Evolutionary conservation across 2,888 invertebrate genomes (phyloP), one percentile per base, ranked within the genome.

Genomic region (Limnephilus auricula): DNA sequence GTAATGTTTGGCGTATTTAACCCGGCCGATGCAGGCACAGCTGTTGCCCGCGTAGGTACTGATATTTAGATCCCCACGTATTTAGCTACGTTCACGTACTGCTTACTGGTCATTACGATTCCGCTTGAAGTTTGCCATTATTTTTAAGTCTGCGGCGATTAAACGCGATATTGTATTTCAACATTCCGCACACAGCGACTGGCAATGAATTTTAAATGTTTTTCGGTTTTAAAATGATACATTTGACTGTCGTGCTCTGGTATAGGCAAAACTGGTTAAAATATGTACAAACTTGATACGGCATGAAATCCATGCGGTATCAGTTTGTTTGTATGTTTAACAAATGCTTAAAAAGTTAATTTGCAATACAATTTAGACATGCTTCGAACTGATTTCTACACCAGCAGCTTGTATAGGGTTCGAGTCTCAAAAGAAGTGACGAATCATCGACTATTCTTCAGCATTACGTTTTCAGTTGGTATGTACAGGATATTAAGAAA

Each of bases 21-120:
- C 79, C 45, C 65, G 78, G 65, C 65, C 82, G 86, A 34, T 79
- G 83, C 30, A 37, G 78, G 50, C 45, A 65, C 87, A 78, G 65
- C 87, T 50, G 87, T 78, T 87, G 65, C 87, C 87, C 18, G 37
- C 31, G 50, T 30, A 30, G 50, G 87, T 30, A 85, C 85, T 45
- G n/a, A 45, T 34, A 82, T 82, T 82, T 82, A 45, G 40, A 85
- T 40, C 85, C 45, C 85, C 89, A 89, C 89, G 40, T 65, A 50
- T 32, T 50, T 45, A 34, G 82, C 89, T 85, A 45, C 15, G 65
- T 80, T 15, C 86, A 80, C 91, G 65, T 82, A 45, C 87, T 37
- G 50, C 91, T 91, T 91, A 83, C 87, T 86, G 90, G 79, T 89
- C 91, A 91, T 92, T 92, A 92, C 92, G 90, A 92, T 92, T 92